phyloP scores from a whole-genome alignment of 2,113 vertebrate genomes.

The Sus scrofa region T2T-Sscrofa CM000816.6:80710001-80710500 shows the following conservation, averaged over 20 bases:
- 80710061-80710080: background rate
- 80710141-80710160: conserved; percentile 11
- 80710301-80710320: background rate
- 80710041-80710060: background rate
- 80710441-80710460: too few species aligned
- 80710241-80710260: background rate
- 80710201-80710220: background rate
- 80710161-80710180: conserved; percentile 23
- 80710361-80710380: background rate
- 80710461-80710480: too few species aligned
- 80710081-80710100: background rate
- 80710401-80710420: too few species aligned
- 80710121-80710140: conserved; percentile 29
- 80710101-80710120: background rate
- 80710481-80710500: conserved; percentile 11
- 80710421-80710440: too few species aligned
- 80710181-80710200: background rate
- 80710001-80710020: background rate
- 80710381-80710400: background rate
- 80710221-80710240: conserved; percentile 52
- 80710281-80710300: background rate
- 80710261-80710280: background rate
- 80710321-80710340: background rate
- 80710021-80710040: background rate
- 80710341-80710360: background rate